Evolutionary conservation across 2,113 vertebrate species (phyloP).

Genomic region (Etia nguti): DNA sequence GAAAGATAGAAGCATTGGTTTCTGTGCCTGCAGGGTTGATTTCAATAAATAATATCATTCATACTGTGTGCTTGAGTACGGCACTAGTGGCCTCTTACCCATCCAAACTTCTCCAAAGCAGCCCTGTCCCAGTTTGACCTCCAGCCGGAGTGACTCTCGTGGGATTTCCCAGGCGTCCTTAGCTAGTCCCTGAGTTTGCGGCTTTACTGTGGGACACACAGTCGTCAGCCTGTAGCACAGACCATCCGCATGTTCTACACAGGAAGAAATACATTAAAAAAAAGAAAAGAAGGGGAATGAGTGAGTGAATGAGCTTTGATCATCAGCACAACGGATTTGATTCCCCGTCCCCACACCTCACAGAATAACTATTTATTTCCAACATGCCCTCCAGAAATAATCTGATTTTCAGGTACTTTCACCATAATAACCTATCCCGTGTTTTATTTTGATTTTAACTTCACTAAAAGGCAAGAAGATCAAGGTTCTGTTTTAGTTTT

Average conservation of each 20-base stretch:
- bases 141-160: conserved; percentile 90
- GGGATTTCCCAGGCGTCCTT: conserved; percentile 99
- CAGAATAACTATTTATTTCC: neutral
- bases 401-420: neutral
- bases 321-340: neutral
- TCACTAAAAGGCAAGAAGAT: neutral
- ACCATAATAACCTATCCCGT: neutral
- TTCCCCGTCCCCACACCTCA: accelerated
- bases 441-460: neutral
- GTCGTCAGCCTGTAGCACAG: conserved; percentile 93
- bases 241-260: conserved; percentile 89
- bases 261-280: neutral
- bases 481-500: neutral
- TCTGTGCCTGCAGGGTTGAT: neutral
- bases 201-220: conserved; percentile 97
- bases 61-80: neutral
- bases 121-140: conserved; percentile 95
- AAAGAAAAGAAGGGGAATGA: neutral
- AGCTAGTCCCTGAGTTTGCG: conserved; percentile 95
- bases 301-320: neutral
- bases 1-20: neutral
- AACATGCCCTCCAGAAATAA: neutral
- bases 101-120: conserved; percentile 99
- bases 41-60: neutral
- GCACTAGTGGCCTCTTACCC: conserved; percentile 77